A percentile compares a stretch with the other conserved stretches of the same genome.
Conservation (phyloP, 2,797 vertebrate species). For the Parauchenoglanis punctatus region DNA sequence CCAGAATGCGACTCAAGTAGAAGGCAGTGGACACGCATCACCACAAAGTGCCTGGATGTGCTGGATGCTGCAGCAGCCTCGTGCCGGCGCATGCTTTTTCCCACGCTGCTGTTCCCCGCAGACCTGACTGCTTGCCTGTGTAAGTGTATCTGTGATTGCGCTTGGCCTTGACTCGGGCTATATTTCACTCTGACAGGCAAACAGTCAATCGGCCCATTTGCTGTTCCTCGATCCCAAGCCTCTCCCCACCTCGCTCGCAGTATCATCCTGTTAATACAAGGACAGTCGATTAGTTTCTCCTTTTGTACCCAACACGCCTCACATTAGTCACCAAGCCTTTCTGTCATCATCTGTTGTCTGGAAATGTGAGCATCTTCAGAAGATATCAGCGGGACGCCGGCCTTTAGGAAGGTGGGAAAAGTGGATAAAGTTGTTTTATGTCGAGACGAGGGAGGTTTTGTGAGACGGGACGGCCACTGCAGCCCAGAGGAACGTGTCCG, state of each 20-base stretch:
- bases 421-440: conserved; percentile 26
- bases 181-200: conserved; percentile 72
- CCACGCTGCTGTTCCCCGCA: conserved; percentile 40
- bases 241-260: conserved; percentile 48
- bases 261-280: conserved; percentile 65
- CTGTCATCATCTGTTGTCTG: conserved; percentile 59
- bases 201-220: conserved; percentile 68
- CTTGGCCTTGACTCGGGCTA: conserved; percentile 74
- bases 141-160: conserved; percentile 46
- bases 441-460: conserved; percentile 25
- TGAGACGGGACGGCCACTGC: conserved; percentile 29
- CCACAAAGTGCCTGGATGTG: conserved; percentile 71
- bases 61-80: conserved; percentile 56
- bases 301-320: conserved; percentile 50
- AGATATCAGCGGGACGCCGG: conserved; percentile 41
- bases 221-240: conserved; percentile 52
- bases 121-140: conserved; percentile 51
- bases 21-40: conserved; percentile 66
- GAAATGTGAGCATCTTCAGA: conserved; percentile 65
- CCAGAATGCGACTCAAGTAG: conserved; percentile 71
- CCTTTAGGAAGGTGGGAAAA: conserved; percentile 48
- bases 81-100: conserved; percentile 43
- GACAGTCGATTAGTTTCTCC: conserved; percentile 62
- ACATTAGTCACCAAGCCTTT: conserved; percentile 5
- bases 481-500: conserved; percentile 37